Evolutionary conservation across 2,113 vertebrate genomes (phyloP), one percentile per base, ranked within the genome.

Genomic region (Girardinichthys multiradiatus): DNA sequence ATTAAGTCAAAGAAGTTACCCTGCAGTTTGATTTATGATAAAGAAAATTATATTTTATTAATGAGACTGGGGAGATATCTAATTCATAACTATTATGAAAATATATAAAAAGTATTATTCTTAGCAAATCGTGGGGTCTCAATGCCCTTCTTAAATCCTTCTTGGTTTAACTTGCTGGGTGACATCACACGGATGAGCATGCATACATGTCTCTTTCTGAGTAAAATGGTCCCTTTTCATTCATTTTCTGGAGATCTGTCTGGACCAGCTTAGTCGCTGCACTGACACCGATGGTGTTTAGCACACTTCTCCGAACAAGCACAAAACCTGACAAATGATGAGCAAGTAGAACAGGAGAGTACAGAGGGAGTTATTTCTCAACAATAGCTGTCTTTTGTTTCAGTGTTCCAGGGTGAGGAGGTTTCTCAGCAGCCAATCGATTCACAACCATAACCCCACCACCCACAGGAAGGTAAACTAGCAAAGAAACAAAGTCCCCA

Each of bases 321-420:
- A 73, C 30, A 73, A 60, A 72, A 79, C 58, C 39, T 81, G 84
- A 81, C 74, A 79, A 68, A 70, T 8, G 51, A 51, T 57, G 61
- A 79, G 77, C 63, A 15, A 79, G 72, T 64, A 37, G 57, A 84
- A 67, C 29, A 73, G 64, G 66, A 57, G 69, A 77, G 59, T 39
- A 74, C 35, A 4, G 63, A 75, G 81, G 30, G 61, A 77, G 60
- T 78, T 62, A 75, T 82, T 70, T 72, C 81, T 84, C 82, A 77
- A 80, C 70, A 65, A 83, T 75, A 83, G 65, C 67, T 12, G 72
- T 81, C 72, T 81, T 62, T 60, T 8, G n/a, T 67, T 70, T 73
- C 67, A 37, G 68, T 68, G 64, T 84, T 84, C 75, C 61, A 59
- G 70, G 81, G 63, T 26, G 27, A 66, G 73, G 74, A 78, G 69